Percentiles rank a stretch among this genome's conserved stretches.
phyloP scores from a whole-genome alignment of 1,140 invertebrate species.

The Drosophila ercepeae region DNA sequence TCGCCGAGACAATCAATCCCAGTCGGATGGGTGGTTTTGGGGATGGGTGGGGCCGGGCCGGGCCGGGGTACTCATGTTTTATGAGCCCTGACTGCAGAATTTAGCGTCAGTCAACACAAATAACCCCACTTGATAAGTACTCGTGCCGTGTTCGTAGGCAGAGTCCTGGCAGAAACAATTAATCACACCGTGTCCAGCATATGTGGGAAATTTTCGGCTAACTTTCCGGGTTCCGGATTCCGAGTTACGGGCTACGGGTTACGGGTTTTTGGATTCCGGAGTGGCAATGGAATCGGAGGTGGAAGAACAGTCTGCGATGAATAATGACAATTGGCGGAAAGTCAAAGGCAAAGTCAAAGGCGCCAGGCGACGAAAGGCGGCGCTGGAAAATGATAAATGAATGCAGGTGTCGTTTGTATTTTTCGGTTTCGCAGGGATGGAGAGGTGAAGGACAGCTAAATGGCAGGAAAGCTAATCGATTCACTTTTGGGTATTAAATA shows the following conservation, averaged over 20 bases:
- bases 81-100: slow-evolving; percentile 53
- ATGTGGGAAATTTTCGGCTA: slow-evolving; percentile 74
- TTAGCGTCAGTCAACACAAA: slow-evolving; percentile 72
- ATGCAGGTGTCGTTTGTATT: slow-evolving; percentile 64
- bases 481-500: too few relatives aligned
- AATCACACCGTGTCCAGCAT: slow-evolving; percentile 73
- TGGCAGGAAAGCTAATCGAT: slow-evolving; percentile 55
- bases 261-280: not conserved
- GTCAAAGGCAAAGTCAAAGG: slow-evolving; percentile 79
- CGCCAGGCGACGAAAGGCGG: slow-evolving; percentile 70
- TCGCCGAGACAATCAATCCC: slow-evolving; percentile 17
- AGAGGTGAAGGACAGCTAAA: not conserved
- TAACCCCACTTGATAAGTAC: slow-evolving; percentile 44
- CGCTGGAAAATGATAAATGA: slow-evolving; percentile 72
- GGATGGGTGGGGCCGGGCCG: slow-evolving; percentile 1
- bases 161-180: slow-evolving; percentile 57
- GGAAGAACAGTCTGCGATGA: slow-evolving; percentile 73
- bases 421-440: not conserved
- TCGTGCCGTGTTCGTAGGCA: slow-evolving; percentile 16
- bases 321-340: slow-evolving; percentile 81
- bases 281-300: slow-evolving; percentile 2
- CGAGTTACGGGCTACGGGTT: not conserved
- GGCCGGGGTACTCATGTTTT: slow-evolving; percentile 40
- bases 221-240: slow-evolving; percentile 12
- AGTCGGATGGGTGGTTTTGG: not conserved